Conservation (phyloP, 37 sponge, comb jelly and placozoan species). For the Theonella swinhoei region DNA sequence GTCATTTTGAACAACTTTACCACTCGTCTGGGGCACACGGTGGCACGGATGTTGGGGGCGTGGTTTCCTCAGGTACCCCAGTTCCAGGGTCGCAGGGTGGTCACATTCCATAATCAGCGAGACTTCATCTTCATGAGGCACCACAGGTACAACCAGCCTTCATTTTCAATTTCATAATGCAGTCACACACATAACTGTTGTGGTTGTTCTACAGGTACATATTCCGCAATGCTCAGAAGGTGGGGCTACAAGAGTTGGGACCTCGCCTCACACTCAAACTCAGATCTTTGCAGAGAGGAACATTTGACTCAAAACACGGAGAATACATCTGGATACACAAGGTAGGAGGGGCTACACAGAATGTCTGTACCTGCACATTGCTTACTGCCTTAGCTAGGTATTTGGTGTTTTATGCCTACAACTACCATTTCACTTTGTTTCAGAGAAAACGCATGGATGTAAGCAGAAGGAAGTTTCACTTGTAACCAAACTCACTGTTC, state of each 20-base stretch:
- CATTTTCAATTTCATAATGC: background rate
- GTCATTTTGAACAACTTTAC: slow-evolving; percentile 95
- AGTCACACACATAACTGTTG: background rate
- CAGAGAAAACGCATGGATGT: slow-evolving; percentile 74
- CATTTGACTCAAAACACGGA: slow-evolving; percentile 91
- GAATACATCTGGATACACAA: slow-evolving; percentile 96
- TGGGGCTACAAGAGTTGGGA: slow-evolving; percentile 94
- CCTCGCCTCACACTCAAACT: slow-evolving; percentile 96
- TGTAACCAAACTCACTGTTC: slow-evolving; percentile 28
- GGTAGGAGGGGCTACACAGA: slow-evolving; percentile 19
- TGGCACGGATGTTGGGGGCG: slow-evolving; percentile 92
- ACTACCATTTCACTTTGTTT: too few relatives aligned
- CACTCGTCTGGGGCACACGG: slow-evolving; percentile 92
- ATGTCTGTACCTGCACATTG: background rate
- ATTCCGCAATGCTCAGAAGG: slow-evolving; percentile 86
- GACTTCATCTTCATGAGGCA: slow-evolving; percentile 97
- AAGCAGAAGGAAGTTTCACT: slow-evolving; percentile 70
- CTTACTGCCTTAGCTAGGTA: too few relatives aligned
- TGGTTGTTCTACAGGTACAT: slow-evolving; percentile 73
- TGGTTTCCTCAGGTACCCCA: slow-evolving; percentile 93
- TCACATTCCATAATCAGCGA: slow-evolving; percentile 98
- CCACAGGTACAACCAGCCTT: slow-evolving; percentile 76
- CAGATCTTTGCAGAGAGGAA: slow-evolving; percentile 90
- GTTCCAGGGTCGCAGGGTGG: slow-evolving; percentile 89
- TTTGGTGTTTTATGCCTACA: too few relatives aligned